Conservation (phyloP, 2,888 invertebrate species). For the Clunio marinus region DNA sequence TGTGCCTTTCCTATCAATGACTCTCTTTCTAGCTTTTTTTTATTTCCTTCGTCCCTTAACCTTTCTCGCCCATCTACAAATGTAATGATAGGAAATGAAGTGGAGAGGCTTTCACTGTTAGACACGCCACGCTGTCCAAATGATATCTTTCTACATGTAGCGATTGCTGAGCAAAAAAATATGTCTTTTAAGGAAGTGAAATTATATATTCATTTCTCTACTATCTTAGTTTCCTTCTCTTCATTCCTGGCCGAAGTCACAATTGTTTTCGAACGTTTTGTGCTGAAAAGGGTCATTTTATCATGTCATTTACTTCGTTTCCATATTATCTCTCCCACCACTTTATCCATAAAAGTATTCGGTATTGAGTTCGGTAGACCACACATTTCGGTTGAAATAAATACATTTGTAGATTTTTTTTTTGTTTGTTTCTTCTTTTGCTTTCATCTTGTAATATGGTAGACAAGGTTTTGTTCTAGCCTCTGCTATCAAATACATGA, state of each 20-base stretch:
- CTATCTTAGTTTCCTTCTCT: not conserved
- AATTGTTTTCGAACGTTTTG: slow-evolving; percentile 1
- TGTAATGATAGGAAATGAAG: not conserved
- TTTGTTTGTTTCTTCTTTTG: too few relatives aligned
- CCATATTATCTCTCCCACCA: not conserved
- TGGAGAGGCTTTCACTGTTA: not conserved
- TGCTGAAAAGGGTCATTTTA: slow-evolving; percentile 30
- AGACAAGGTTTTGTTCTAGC: too few relatives aligned
- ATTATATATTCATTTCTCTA: slow-evolving; percentile 28
- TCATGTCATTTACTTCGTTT: slow-evolving; percentile 28
- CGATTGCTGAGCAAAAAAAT: not conserved
- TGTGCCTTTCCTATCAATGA: not conserved
- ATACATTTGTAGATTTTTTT: not conserved
- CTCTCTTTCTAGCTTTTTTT: too few relatives aligned
- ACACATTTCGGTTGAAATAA: not conserved
- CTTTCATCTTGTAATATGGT: too few relatives aligned
- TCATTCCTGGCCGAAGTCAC: not conserved
- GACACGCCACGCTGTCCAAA: not conserved
- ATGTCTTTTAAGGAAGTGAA: slow-evolving; percentile 13
- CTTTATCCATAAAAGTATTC: too few relatives aligned
- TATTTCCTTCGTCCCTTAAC: too few relatives aligned
- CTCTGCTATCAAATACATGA: too few relatives aligned
- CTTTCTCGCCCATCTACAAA: not conserved
- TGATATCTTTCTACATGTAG: not conserved
- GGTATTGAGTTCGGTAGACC: not conserved